phyloP scores from a whole-genome alignment of 2,888 invertebrate genomes.

The Physocephala rufipes region DNA sequence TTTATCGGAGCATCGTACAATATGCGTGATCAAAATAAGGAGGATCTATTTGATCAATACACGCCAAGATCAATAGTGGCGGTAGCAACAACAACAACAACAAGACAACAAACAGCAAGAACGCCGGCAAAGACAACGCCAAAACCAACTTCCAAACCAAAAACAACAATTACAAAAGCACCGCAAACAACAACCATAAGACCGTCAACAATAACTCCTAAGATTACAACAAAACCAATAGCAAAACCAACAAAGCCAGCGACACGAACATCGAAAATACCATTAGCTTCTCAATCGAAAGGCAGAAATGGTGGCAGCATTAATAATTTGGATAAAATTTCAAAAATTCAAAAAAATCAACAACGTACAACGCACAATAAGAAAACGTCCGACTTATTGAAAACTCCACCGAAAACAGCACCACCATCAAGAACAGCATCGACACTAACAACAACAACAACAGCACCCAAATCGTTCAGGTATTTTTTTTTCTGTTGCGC shows the following conservation, averaged over 20 bases:
- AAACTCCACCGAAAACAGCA: slow-evolving; percentile 56
- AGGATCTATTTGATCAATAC: slow-evolving; percentile 50
- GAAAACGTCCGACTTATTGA: slow-evolving; percentile 42
- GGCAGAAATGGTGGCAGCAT: neutral
- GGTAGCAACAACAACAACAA: slow-evolving; percentile 68
- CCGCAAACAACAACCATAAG: slow-evolving; percentile 54
- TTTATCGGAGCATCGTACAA: slow-evolving; percentile 45
- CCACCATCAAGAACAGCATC: slow-evolving; percentile 43
- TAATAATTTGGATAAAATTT: neutral
- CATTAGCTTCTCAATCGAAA: too few species aligned
- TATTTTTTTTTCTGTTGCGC: slow-evolving; percentile 40
- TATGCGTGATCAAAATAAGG: neutral
- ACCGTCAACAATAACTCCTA: slow-evolving; percentile 41
- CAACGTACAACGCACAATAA: neutral
- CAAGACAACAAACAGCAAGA: slow-evolving; percentile 66
- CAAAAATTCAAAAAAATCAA: neutral
- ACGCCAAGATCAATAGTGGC: slow-evolving; percentile 52
- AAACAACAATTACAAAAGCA: too few species aligned
- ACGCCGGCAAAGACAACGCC: slow-evolving; percentile 50
- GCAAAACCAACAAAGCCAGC: too few species aligned
- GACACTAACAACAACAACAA: slow-evolving; percentile 48
- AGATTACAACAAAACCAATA: too few species aligned
- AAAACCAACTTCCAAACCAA: too few species aligned
- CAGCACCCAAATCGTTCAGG: slow-evolving; percentile 48
- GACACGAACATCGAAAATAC: too few species aligned